A percentile compares a stretch with the other conserved stretches of the same genome.
phyloP scores from a whole-genome alignment of 2,888 invertebrate species.

The Aspidiotus rigidus region DNA sequence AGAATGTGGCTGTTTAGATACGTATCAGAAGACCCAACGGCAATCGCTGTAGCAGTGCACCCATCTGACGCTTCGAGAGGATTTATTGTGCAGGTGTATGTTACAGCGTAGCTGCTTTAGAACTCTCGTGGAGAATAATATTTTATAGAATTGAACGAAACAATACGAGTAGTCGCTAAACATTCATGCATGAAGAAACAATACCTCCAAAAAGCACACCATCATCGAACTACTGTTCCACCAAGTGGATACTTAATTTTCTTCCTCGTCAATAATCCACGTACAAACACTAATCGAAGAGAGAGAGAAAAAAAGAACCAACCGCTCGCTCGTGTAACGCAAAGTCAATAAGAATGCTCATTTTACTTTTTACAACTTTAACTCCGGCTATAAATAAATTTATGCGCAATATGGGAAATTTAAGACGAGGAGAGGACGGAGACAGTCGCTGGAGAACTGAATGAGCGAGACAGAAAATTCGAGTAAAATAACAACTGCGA shows the following conservation, averaged over 20 bases:
- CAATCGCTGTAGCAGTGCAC: not conserved
- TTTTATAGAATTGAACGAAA: not conserved
- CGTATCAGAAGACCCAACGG: not conserved
- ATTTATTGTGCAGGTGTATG: not conserved
- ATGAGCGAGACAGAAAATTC: not conserved
- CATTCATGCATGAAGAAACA: not conserved
- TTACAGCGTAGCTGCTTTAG: not conserved
- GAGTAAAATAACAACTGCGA: not conserved
- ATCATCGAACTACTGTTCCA: conserved; percentile 4
- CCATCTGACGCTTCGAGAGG: not conserved
- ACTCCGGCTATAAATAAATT: conserved; percentile 7
- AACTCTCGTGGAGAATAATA: not conserved
- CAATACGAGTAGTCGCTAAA: not conserved
- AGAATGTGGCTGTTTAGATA: not conserved
- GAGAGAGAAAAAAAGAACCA: not conserved
- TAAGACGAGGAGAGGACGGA: not conserved
- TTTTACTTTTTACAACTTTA: conserved; percentile 6
- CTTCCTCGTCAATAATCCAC: not conserved
- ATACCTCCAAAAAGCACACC: conserved; percentile 4
- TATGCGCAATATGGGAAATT: conserved; percentile 5
- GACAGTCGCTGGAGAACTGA: not conserved
- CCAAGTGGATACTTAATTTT: not conserved
- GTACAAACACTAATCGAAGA: conserved; percentile 4
- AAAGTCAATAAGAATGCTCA: not conserved
- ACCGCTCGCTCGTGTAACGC: not conserved